These are phyloP conservation scores for Chaenodraco wilsoni DNA, from an alignment of 2,797 vertebrate genomes.

Conservation along the genomic window DNA sequence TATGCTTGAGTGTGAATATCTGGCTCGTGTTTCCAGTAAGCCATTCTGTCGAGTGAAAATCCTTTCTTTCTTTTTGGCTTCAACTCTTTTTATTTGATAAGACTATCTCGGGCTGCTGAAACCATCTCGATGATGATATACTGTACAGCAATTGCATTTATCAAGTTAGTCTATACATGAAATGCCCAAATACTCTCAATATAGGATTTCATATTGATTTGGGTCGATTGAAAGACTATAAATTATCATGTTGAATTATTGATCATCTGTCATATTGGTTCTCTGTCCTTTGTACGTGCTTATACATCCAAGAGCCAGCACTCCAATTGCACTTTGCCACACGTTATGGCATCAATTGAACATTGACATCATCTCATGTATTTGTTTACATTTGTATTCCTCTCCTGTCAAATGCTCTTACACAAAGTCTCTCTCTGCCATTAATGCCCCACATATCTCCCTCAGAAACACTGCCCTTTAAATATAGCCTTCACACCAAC, in stretches of 20 bases:
- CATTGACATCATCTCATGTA: slow-evolving; percentile 52
- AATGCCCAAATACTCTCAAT: too few relatives aligned
- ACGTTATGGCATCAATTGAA: background rate
- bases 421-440: background rate
- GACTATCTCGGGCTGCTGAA: background rate
- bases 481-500: background rate
- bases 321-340: background rate
- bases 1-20: slow-evolving; percentile 51
- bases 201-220: too few relatives aligned
- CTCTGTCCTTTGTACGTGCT: slow-evolving; percentile 11
- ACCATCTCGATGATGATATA: too few relatives aligned
- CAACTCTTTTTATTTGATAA: slow-evolving; percentile 22
- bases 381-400: background rate
- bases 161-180: too few relatives aligned
- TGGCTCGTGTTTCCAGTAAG: slow-evolving; percentile 27
- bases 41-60: slow-evolving; percentile 29
- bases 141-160: too few relatives aligned
- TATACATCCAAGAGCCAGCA: background rate
- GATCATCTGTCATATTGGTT: background rate
- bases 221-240: too few relatives aligned
- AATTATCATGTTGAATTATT: too few relatives aligned
- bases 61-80: slow-evolving; percentile 10
- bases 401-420: background rate
- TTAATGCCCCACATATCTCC: slow-evolving; percentile 4
- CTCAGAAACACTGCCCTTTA: slow-evolving; percentile 27